Conservation (phyloP, 2,888 invertebrate species). For the Heliconius cydno region DNA sequence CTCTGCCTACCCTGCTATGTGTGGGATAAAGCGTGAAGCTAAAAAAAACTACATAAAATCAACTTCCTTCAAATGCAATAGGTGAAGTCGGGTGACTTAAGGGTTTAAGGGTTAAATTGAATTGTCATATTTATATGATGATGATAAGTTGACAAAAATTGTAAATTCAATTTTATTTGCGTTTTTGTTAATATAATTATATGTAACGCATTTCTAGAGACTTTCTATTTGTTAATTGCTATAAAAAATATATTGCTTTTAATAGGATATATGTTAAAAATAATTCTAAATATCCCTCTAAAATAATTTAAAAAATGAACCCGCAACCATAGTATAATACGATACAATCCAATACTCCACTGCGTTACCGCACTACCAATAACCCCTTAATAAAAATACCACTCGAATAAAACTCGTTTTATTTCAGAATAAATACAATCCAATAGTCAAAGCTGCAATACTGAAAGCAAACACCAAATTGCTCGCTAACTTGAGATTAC, state of each 20-base stretch:
- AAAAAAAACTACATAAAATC: neutral
- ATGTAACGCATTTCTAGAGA: no score
- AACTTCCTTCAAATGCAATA: neutral
- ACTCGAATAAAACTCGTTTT: constrained; percentile 32
- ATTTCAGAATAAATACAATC: constrained; percentile 55
- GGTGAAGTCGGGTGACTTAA: no score
- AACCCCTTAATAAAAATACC: constrained; percentile 8
- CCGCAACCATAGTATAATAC: neutral
- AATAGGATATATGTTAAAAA: no score
- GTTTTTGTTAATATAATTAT: no score
- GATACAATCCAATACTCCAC: neutral
- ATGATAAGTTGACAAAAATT: no score
- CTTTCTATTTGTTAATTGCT: no score
- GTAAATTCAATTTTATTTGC: no score
- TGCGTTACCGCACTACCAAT: neutral
- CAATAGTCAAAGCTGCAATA: constrained; percentile 63
- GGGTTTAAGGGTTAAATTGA: neutral
- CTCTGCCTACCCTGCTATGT: no score
- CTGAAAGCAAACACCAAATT: constrained; percentile 77
- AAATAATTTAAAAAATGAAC: neutral
- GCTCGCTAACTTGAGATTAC: constrained; percentile 76
- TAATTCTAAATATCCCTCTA: neutral
- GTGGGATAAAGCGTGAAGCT: no score
- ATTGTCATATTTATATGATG: neutral
- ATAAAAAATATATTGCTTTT: no score